A percentile compares a stretch with the other conserved stretches of the same genome.
phyloP scores from a whole-genome alignment of 2,888 invertebrate species.

The Lochmaea crataegi region DNA sequence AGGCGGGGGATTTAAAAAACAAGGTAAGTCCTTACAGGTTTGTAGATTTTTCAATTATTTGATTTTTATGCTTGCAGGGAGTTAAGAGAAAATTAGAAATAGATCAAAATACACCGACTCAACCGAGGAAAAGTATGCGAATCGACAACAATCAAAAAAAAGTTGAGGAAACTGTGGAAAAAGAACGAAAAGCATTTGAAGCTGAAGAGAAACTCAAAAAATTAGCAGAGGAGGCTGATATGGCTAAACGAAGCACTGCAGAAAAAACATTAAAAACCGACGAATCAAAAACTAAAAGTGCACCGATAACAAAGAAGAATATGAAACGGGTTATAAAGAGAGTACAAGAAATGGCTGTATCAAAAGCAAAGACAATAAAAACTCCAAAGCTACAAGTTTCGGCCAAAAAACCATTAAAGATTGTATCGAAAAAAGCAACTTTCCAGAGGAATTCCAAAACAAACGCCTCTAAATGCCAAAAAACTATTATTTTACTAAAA shows the following conservation, averaged over 20 bases:
- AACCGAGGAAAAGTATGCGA: conserved; percentile 56
- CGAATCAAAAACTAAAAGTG: conserved; percentile 64
- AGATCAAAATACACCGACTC: conserved; percentile 10
- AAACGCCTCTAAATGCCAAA: conserved; percentile 41
- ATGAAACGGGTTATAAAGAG: conserved; percentile 47
- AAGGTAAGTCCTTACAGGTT: conserved; percentile 22
- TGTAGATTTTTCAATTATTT: not conserved
- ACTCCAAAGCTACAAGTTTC: conserved; percentile 12
- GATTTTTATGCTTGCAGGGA: conserved; percentile 13
- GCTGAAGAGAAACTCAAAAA: conserved; percentile 51
- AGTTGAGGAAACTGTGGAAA: conserved; percentile 37
- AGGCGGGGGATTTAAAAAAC: conserved; percentile 36
- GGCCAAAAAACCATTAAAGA: conserved; percentile 30
- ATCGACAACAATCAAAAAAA: conserved; percentile 54
- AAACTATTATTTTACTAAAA: conserved; percentile 12
- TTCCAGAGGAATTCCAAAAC: conserved; percentile 45
- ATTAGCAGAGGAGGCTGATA: conserved; percentile 49
- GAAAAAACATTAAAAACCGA: conserved; percentile 64
- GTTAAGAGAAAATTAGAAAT: conserved; percentile 42
- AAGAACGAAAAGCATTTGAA: conserved; percentile 40
- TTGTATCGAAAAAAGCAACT: conserved; percentile 37
- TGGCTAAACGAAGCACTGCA: conserved; percentile 62
- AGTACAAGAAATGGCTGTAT: conserved; percentile 25
- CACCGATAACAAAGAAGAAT: conserved; percentile 63
- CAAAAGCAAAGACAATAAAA: conserved; percentile 19